Conservation (phyloP, 2,888 invertebrate genomes). For the Diloba caeruleocephala region DNA sequence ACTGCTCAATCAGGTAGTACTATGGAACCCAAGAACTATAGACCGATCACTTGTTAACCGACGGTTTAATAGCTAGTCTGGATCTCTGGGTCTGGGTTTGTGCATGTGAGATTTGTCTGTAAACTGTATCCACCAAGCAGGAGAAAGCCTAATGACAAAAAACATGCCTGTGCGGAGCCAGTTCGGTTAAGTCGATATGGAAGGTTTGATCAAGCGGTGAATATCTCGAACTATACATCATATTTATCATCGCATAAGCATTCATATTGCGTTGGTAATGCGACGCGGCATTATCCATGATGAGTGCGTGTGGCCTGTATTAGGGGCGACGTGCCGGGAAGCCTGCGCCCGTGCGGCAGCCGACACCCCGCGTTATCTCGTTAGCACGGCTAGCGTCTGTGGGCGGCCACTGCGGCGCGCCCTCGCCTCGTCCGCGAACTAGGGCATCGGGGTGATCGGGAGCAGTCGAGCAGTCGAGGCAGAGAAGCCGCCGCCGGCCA, state of each 20-base stretch:
- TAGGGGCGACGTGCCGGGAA: slow-evolving; percentile 55
- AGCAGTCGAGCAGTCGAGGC: slow-evolving; percentile 63
- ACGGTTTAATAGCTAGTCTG: too few species aligned
- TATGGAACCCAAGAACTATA: too few species aligned
- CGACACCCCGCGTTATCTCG: slow-evolving; percentile 64
- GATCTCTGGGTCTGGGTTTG: too few species aligned
- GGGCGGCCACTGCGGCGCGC: slow-evolving; percentile 68
- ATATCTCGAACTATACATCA: slow-evolving; percentile 1
- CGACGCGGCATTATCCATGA: slow-evolving; percentile 30
- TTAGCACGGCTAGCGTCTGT: slow-evolving; percentile 67
- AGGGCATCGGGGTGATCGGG: slow-evolving; percentile 70
- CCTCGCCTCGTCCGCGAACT: slow-evolving; percentile 70
- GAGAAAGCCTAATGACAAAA: too few species aligned
- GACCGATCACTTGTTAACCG: too few species aligned
- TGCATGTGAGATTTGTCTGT: too few species aligned
- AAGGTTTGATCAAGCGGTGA: too few species aligned
- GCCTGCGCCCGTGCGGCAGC: slow-evolving; percentile 52
- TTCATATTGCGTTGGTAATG: slow-evolving; percentile 40
- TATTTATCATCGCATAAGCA: slow-evolving; percentile 23
- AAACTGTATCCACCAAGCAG: too few species aligned
- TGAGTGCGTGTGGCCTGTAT: slow-evolving; percentile 39
- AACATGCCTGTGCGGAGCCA: too few species aligned
- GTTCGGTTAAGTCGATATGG: too few species aligned
- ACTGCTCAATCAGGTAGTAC: too few species aligned
- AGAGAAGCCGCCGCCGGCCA: slow-evolving; percentile 56